Evolutionary conservation across 1,140 invertebrate genomes (phyloP).

Genomic region (Hesperophylax magnus): DNA sequence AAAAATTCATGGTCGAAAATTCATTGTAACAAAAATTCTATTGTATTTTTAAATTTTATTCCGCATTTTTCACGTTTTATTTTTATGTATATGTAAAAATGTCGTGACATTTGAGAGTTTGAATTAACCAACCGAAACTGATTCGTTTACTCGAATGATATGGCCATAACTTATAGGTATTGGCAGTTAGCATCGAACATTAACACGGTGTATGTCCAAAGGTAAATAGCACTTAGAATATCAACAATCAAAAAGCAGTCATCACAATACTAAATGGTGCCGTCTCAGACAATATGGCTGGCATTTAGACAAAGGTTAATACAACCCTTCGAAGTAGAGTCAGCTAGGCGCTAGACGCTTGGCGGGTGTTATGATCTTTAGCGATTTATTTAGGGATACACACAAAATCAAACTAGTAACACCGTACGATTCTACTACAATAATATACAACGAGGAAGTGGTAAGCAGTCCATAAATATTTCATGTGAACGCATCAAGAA

Average conservation of each 20-base stretch:
- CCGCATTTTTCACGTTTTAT: too few species aligned
- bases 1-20: too few species aligned
- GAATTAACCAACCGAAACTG: not conserved
- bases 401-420: not conserved
- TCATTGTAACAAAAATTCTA: too few species aligned
- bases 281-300: conserved; percentile 56
- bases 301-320: conserved; percentile 56
- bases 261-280: conserved; percentile 37
- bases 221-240: conserved; percentile 44
- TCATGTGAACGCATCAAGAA: too few species aligned
- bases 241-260: conserved; percentile 54
- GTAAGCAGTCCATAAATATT: too few species aligned
- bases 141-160: not conserved
- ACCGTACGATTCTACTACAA: too few species aligned
- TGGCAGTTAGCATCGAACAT: conserved; percentile 32
- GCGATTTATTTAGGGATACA: not conserved
- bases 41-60: too few species aligned
- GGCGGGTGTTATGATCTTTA: conserved; percentile 18
- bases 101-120: conserved; percentile 13
- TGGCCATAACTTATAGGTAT: conserved; percentile 5
- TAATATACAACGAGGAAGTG: too few species aligned
- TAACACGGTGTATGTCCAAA: conserved; percentile 37
- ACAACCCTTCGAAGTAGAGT: conserved; percentile 50
- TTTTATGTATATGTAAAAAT: too few species aligned
- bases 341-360: not conserved